These are phyloP conservation scores for Dexiosoma caninum DNA, from an alignment of 2,888 invertebrate genomes.

Conservation along the genomic window DNA sequence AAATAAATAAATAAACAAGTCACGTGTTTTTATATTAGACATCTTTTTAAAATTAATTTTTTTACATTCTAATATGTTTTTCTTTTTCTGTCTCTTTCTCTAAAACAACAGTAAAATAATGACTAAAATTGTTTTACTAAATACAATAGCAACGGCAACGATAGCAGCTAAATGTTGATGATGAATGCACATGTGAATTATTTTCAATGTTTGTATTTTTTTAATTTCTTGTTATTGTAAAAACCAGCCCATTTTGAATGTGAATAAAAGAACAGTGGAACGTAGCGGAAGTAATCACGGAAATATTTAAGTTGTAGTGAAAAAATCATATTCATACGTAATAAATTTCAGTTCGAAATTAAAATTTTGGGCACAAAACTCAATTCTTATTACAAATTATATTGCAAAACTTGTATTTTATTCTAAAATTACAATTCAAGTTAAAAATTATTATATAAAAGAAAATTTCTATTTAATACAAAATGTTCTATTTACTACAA, in stretches of 20 bases:
- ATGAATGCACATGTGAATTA: conserved; percentile 60
- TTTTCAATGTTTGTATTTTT: conserved; percentile 61
- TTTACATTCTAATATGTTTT: background rate
- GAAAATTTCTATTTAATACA: too few relatives aligned
- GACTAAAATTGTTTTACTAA: conserved; percentile 42
- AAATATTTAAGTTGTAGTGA: too few relatives aligned
- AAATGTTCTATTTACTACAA: too few relatives aligned
- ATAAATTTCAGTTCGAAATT: too few relatives aligned
- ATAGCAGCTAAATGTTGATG: conserved; percentile 47
- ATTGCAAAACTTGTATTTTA: too few relatives aligned
- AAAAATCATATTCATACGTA: too few relatives aligned
- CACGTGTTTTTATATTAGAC: conserved; percentile 39
- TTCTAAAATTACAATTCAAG: too few relatives aligned
- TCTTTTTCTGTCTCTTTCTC: background rate
- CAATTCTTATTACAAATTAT: too few relatives aligned
- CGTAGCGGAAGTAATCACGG: background rate
- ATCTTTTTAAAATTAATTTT: too few relatives aligned
- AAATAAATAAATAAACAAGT: conserved; percentile 26
- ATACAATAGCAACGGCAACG: conserved; percentile 17
- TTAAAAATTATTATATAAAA: too few relatives aligned
- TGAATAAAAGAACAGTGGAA: conserved; percentile 1
- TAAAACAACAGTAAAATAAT: conserved; percentile 40
- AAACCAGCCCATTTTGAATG: background rate
- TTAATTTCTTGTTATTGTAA: conserved; percentile 44
- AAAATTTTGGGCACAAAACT: too few relatives aligned